phyloP scores from a whole-genome alignment of 1,140 invertebrate species.

The Tetragonula clypearis region DNA sequence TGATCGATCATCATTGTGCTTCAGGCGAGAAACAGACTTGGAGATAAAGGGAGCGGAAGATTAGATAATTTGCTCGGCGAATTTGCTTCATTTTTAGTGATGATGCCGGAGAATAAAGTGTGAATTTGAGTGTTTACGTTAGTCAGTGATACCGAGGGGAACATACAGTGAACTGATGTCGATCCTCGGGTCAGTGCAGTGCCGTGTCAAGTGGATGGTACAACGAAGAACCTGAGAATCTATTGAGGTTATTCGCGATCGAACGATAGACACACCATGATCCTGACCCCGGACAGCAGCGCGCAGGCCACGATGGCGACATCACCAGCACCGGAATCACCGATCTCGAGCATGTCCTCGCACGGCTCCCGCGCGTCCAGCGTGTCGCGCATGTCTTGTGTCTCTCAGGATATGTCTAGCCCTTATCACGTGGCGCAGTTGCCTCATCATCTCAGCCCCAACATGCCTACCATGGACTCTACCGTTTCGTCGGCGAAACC shows the following conservation, averaged over 20 bases:
- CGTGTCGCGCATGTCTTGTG: constrained; percentile 67
- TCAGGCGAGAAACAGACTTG: too few species aligned
- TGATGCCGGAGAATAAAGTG: constrained; percentile 4
- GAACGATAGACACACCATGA: constrained; percentile 68
- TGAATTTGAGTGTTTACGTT: constrained; percentile 40
- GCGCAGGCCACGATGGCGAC: constrained; percentile 63
- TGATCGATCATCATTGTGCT: background rate
- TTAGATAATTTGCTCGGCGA: background rate
- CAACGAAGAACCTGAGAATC: background rate
- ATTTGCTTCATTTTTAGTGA: background rate
- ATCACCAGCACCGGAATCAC: constrained; percentile 67
- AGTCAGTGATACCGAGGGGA: constrained; percentile 46
- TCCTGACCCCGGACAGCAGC: constrained; percentile 78
- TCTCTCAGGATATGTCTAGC: constrained; percentile 66
- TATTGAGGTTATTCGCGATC: background rate
- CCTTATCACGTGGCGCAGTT: constrained; percentile 75
- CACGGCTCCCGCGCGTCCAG: constrained; percentile 61
- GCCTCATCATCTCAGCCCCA: constrained; percentile 66
- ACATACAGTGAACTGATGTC: constrained; percentile 45
- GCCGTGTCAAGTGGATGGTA: constrained; percentile 56
- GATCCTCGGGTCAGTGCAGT: constrained; percentile 58
- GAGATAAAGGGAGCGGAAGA: background rate
- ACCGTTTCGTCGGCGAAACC: constrained; percentile 83
- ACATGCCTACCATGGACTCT: constrained; percentile 83
- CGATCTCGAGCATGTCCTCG: constrained; percentile 67